Conservation (phyloP, 53 echinoderm and acorn worm species). For the Glandiceps talaboti region DNA sequence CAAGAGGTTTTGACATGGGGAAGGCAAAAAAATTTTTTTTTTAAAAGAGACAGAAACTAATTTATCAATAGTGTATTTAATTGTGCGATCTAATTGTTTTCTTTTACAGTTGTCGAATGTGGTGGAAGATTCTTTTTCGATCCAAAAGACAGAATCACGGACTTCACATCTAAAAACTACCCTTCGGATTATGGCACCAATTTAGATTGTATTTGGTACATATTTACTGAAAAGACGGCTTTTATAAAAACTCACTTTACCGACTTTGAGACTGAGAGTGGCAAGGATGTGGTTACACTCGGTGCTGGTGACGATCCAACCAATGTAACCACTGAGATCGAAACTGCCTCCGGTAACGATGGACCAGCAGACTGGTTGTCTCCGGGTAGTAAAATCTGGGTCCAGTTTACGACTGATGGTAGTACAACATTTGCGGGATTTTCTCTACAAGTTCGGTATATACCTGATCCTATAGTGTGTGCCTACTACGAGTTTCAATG, state of each 20-base stretch:
- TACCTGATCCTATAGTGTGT: too few species aligned
- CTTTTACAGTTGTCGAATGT: background rate
- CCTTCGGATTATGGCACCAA: background rate
- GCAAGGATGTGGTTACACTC: background rate
- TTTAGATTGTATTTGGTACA: background rate
- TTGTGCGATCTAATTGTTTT: too few species aligned
- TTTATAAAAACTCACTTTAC: background rate
- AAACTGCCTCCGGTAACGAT: background rate
- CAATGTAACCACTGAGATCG: background rate
- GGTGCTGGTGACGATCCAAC: background rate
- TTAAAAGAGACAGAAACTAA: too few species aligned
- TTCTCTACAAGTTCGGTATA: background rate
- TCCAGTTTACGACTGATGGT: background rate
- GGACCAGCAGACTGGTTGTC: background rate
- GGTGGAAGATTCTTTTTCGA: background rate
- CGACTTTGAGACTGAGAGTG: background rate
- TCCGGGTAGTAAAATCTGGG: background rate
- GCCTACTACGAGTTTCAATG: too few species aligned
- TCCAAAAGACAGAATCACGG: background rate
- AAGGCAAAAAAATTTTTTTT: too few species aligned
- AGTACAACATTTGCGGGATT: background rate
- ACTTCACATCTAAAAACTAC: background rate
- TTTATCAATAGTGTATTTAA: too few species aligned
- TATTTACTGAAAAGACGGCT: background rate
- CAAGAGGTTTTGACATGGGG: too few species aligned